A percentile compares a stretch with the other conserved stretches of the same genome.
These are phyloP conservation scores for Protonemura montana DNA, from an alignment of 2,888 invertebrate species.

Conservation along the genomic window DNA sequence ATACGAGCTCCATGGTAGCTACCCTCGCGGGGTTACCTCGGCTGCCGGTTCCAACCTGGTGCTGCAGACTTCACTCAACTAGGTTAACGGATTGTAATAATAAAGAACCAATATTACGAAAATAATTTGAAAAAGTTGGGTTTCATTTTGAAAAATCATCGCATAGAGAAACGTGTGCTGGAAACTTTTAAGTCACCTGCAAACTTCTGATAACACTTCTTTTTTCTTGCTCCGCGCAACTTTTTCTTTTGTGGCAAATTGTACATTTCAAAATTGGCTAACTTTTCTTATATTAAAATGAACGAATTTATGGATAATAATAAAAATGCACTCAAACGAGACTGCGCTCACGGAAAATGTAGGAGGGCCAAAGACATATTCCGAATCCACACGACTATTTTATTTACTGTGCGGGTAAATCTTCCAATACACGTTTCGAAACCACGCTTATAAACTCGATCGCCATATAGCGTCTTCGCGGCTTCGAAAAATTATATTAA, in stretches of 20 bases:
- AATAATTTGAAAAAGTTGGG: conserved; percentile 24
- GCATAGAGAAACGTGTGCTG: background rate
- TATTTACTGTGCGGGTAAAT: too few species aligned
- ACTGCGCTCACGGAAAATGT: background rate
- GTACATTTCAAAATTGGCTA: conserved; percentile 12
- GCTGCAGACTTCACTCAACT: conserved; percentile 1
- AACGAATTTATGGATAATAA: conserved; percentile 7
- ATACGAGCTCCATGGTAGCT: conserved; percentile 30
- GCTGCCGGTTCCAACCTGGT: background rate
- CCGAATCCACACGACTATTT: background rate
- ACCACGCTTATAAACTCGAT: too few species aligned
- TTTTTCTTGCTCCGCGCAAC: background rate
- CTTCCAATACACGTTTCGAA: too few species aligned
- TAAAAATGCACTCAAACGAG: background rate
- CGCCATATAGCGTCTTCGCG: background rate
- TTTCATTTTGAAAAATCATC: conserved; percentile 22
- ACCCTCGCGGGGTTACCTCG: conserved; percentile 24
- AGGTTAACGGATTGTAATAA: conserved; percentile 34
- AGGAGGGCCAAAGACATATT: too few species aligned
- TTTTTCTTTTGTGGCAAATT: conserved; percentile 9
- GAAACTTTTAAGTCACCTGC: conserved; percentile 17
- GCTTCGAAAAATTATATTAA: background rate
- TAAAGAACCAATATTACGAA: conserved; percentile 15
- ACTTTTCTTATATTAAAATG: conserved; percentile 5
- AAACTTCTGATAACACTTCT: conserved; percentile 21